These are phyloP conservation scores for Bombyx mandarina DNA, from an alignment of 1,140 invertebrate genomes.

Conservation along the genomic window DNA sequence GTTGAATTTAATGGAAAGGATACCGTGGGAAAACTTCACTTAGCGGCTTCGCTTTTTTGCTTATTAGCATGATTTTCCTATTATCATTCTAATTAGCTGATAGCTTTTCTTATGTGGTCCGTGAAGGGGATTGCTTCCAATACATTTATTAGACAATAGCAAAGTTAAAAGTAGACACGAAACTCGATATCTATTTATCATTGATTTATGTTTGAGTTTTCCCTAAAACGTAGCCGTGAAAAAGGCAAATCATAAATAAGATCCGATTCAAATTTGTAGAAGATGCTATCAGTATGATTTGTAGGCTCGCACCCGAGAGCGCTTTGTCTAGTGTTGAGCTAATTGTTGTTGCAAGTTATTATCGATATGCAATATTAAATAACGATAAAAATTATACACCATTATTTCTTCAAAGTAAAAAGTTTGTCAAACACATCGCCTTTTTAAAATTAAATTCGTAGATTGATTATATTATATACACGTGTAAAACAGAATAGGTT, in stretches of 20 bases:
- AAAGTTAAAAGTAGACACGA: constrained; percentile 45
- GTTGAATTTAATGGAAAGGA: constrained; percentile 54
- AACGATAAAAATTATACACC: too few relatives aligned
- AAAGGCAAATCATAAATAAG: constrained; percentile 71
- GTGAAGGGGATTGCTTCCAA: too few relatives aligned
- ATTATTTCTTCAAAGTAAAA: too few relatives aligned
- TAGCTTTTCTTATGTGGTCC: too few relatives aligned
- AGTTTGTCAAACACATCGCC: too few relatives aligned
- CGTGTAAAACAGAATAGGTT: too few relatives aligned
- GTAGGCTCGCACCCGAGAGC: constrained; percentile 65
- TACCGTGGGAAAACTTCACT: constrained; percentile 33
- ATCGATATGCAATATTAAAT: constrained; percentile 38
- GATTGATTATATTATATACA: too few relatives aligned
- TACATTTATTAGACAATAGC: constrained; percentile 16
- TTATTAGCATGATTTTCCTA: constrained; percentile 9
- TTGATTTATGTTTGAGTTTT: constrained; percentile 65
- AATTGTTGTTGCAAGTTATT: constrained; percentile 40
- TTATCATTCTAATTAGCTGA: constrained; percentile 14
- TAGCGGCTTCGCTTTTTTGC: constrained; percentile 18
- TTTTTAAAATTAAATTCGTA: too few relatives aligned
- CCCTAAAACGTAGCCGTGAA: constrained; percentile 67
- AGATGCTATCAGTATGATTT: constrained; percentile 72
- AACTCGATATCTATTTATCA: constrained; percentile 58
- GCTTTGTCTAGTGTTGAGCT: constrained; percentile 64
- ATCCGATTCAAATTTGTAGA: constrained; percentile 73